Conservation (phyloP, 2,113 vertebrate genomes). For the Phaetusa simplex region DNA sequence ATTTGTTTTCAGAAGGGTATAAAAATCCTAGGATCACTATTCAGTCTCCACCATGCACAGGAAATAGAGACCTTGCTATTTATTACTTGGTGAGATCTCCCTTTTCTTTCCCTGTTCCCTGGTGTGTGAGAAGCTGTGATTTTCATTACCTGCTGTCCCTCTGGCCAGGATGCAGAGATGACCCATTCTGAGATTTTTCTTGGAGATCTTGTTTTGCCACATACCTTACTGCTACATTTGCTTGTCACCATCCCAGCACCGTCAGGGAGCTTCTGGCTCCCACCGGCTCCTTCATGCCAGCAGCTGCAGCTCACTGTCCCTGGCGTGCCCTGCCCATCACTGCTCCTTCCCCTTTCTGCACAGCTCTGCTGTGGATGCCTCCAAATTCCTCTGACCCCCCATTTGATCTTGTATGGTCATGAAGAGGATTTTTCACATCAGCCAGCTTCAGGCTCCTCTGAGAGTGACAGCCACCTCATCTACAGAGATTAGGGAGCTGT, state of each 20-base stretch:
- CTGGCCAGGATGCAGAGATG: neutral
- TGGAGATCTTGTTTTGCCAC: neutral
- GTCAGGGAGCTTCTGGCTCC: neutral
- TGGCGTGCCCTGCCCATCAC: neutral
- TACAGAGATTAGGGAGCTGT: neutral
- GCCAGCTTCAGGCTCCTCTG: neutral
- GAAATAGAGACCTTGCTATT: neutral
- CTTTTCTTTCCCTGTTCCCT: neutral
- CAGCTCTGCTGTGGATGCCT: neutral
- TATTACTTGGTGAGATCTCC: too few species aligned
- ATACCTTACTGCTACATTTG: neutral
- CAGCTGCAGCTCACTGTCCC: neutral
- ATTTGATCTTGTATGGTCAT: neutral
- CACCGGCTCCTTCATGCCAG: too few species aligned
- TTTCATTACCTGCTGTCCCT: neutral
- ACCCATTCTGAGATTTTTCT: neutral
- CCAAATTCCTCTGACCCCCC: neutral
- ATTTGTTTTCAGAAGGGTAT: neutral
- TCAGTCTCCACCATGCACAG: neutral
- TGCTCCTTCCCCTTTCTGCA: neutral
- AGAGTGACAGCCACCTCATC: neutral
- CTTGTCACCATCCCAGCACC: neutral
- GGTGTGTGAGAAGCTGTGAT: neutral
- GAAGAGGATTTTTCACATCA: neutral
- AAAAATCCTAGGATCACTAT: neutral